Base-by-base conservation (phyloP, 1,140 invertebrate genomes). In the Aricia agestis region DNA sequence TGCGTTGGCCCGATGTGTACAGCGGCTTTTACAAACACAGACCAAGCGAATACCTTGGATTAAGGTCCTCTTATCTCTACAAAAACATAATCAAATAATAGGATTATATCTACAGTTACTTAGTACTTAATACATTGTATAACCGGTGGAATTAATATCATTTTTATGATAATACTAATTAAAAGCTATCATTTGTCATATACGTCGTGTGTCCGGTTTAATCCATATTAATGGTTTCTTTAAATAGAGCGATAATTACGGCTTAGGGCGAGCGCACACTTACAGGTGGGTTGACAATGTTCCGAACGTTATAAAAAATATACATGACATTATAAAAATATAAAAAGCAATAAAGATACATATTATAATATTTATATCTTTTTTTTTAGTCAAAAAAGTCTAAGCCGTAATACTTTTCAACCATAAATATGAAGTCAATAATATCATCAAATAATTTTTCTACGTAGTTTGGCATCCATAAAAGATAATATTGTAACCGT, bases 221-320 rank as follows among this genome's bases (percentile, higher is more conserved):
- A 80, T 82, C 72, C 78, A 81, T 82, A 85, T 85, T 81, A 79
- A 83, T 82, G 79, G 71, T 74, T 78, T 79, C 78, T 78, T 80
- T 73, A 79, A 81, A 63, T 63, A 63, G 59, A 18, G 59, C 59
- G 59, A 25, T 63, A 63, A 63, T 25, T 63, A 25, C 17, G 17
- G 59, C 19, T 63, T 19, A 63, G 59, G 59, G 18, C 18, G 59
- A 11, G 45, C 45, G 1, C 59, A 80, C 69, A 68, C 41, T 19
- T 19, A 42, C 45, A 36, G 57, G 41, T 19, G 13, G 70, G 52
- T n/a, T 67, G 32, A 45, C 6, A 32, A 75, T 68, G 36, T 6
- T 36, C 0, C 9, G 36, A 36, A 36, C 5, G 36, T 7, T 36
- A 6, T 36, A 36, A 36, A 36, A 36, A 36, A 36, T 36, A 36